Evolutionary conservation across 1,140 invertebrate genomes (phyloP), one percentile per base, ranked within the genome.

Genomic region (Zaprionus ghesquierei): DNA sequence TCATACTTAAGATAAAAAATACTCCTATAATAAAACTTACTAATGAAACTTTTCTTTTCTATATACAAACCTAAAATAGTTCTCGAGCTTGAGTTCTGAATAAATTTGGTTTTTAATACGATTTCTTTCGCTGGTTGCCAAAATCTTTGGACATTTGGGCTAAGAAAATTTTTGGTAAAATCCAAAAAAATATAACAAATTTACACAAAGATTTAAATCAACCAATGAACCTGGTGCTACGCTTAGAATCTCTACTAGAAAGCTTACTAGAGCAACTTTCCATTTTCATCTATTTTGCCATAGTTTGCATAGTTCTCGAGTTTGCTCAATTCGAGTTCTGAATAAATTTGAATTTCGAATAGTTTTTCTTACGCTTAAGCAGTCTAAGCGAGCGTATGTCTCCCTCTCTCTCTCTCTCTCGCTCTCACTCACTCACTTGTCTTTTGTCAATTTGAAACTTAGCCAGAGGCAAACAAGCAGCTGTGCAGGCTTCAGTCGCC

Each of bases 391-490:
- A 8, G 27, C n/a, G n/a, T n/a, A n/a, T n/a, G 3, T 41, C 29
- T 44, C 12, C 10, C 12, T 1, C 27, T 59, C 50, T 13, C 20
- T 60, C 10, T 65, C 33, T 35, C 33, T n/a, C 13, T 13, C n/a
- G n/a, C 15, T 31, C 23, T 31, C 25, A 5, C 25, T 2, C 31
- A 53, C 53, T 44, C 18, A 50, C 12, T 66, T 0, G 54, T 68
- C 56, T 61, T 69, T 74, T 50, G 27, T 41, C 71, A 59, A 63
- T 75, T 69, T 27, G 8, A 65, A 56, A 62, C 41, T 68, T 65
- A 20, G 66, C 66, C 53, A 29, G n/a, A 6, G 49, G 49, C 55
- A 79, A 79, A 63, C 64, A 44, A 59, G 38, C 8, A 27, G n/a
- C 35, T 25, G 23, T 58, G 9, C 54, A 31, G 51, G n/a, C 15